Base-by-base conservation (phyloP, 2,797 vertebrate genomes). In the Hoplostethus mediterraneus region DNA sequence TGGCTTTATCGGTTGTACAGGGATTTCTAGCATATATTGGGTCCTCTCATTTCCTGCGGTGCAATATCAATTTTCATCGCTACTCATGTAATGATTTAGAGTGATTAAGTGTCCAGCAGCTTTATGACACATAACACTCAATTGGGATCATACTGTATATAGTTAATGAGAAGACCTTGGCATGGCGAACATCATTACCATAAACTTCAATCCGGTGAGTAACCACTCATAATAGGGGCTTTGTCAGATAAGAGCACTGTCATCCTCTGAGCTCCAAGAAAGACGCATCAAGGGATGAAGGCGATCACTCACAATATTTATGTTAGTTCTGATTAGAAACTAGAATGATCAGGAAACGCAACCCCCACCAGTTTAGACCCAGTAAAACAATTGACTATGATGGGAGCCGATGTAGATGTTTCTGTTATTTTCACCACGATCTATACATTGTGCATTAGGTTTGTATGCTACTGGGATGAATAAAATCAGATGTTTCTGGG, bases 51-150 rank as follows among this genome's bases (percentile, higher is more conserved):
- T 86, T 89, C 90, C 85, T 80, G 73, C 69, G 83, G 82, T 58
- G 79, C 67, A 75, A 81, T 92, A 88, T 92, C 87, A 89, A 86
- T 90, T 89, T 76, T 66, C 75, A 87, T 88, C 89, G 72, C 73
- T 71, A 68, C 79, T 84, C 83, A 57, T 85, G 21, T 52, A 52
- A 63, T 21, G 47, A 13, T 21, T 17, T 48, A 6, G 28, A 62
- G 71, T 52, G 73, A 85, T 81, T 63, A 36, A 69, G 69, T 80
- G 79, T 88, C 89, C 86, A 81, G 89, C 82, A 74, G 90, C 84
- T 89, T 82, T 54, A 79, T 74, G 76, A 81, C 74, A 86, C 80
- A 86, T 83, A 79, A 71, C 57, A 71, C 84, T 91, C 90, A 89
- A 91, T 89, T 90, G 90, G 82, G 60, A 85, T 84, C 85, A 78